phyloP scores from a whole-genome alignment of 2,888 invertebrate genomes.

The Belgica antarctica region DNA sequence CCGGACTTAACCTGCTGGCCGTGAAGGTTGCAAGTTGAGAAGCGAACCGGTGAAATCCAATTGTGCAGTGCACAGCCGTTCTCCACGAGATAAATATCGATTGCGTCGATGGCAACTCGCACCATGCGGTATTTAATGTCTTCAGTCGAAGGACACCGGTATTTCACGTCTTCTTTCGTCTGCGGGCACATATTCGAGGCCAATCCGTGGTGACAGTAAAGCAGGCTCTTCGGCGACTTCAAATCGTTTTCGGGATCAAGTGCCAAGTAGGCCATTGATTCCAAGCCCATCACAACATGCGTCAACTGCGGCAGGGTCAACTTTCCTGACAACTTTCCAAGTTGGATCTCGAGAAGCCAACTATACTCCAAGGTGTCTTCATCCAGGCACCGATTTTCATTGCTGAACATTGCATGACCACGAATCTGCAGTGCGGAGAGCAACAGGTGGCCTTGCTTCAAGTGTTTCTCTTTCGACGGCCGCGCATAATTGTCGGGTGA shows the following conservation, averaged over 20 bases:
- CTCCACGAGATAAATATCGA: slow-evolving; percentile 90
- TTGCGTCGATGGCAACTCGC: slow-evolving; percentile 79
- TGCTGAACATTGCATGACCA: slow-evolving; percentile 96
- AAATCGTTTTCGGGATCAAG: slow-evolving; percentile 88
- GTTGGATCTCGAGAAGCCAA: slow-evolving; percentile 92
- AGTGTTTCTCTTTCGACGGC: slow-evolving; percentile 66
- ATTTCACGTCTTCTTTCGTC: slow-evolving; percentile 67
- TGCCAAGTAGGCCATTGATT: slow-evolving; percentile 81
- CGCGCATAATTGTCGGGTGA: slow-evolving; percentile 72
- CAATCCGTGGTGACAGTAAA: slow-evolving; percentile 76
- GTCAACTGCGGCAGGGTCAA: slow-evolving; percentile 85
- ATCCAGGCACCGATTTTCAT: slow-evolving; percentile 81
- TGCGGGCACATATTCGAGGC: slow-evolving; percentile 68
- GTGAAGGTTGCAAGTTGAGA: slow-evolving; percentile 93
- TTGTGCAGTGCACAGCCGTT: slow-evolving; percentile 81
- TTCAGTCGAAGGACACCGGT: slow-evolving; percentile 74
- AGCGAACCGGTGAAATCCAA: slow-evolving; percentile 83
- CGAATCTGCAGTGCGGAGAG: slow-evolving; percentile 82
- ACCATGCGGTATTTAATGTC: slow-evolving; percentile 93
- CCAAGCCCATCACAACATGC: slow-evolving; percentile 81
- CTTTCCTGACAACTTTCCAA: slow-evolving; percentile 90
- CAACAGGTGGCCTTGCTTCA: slow-evolving; percentile 82
- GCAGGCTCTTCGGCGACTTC: slow-evolving; percentile 74
- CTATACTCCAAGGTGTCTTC: slow-evolving; percentile 96
- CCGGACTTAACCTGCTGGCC: slow-evolving; percentile 88